phyloP scores from a whole-genome alignment of 2,113 vertebrate species.

The Myiagra hebetior region DNA sequence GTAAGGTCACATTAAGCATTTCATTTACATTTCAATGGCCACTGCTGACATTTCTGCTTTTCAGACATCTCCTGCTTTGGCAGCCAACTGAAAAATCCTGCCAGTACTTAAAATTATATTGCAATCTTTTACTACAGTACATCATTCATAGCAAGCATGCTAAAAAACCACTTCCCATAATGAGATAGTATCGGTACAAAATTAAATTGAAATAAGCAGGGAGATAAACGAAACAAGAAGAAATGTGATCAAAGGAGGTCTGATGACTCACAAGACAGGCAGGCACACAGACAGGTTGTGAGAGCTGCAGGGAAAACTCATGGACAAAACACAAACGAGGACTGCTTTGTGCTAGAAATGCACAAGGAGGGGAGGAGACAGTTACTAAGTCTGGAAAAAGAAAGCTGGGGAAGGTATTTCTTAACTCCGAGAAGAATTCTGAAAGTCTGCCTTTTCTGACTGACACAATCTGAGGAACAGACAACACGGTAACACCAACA shows the following conservation, averaged over 20 bases:
- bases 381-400: neutral
- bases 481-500: neutral
- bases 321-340: neutral
- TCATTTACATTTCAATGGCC: conserved; percentile 57
- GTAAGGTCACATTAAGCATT: conserved; percentile 50
- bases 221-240: neutral
- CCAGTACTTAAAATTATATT: neutral
- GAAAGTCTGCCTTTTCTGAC: neutral
- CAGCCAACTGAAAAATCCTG: conserved; percentile 17
- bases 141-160: neutral
- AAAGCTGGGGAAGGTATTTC: neutral
- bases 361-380: neutral
- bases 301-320: neutral
- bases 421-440: neutral
- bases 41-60: conserved; percentile 26
- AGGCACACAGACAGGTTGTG: neutral
- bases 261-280: neutral
- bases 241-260: neutral
- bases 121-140: neutral
- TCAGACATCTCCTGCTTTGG: conserved; percentile 19
- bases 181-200: neutral
- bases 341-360: neutral
- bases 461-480: neutral
- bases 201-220: neutral
- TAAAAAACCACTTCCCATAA: neutral